Percentiles rank a stretch among this genome's conserved stretches.
Conservation (phyloP, 2,797 vertebrate species). For the Sciurus vulgaris region DNA sequence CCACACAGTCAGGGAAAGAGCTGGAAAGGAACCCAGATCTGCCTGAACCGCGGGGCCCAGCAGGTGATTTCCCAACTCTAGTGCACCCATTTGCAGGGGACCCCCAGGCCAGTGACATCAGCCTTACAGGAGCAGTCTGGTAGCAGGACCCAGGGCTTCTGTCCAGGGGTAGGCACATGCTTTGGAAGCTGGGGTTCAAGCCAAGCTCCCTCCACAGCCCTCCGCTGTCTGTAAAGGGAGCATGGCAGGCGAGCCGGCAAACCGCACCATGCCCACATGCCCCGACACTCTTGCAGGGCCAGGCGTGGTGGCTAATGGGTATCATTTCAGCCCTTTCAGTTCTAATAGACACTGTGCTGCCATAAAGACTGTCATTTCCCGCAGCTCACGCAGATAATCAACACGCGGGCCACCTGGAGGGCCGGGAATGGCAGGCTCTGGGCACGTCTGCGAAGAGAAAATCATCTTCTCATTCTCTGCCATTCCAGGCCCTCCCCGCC, state of each 20-base stretch:
- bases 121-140: not conserved
- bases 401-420: not conserved
- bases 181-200: not conserved
- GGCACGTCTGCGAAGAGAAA: not conserved
- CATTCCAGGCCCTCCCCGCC: not conserved
- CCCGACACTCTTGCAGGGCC: not conserved
- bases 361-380: conserved; percentile 72
- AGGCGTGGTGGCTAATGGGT: conserved; percentile 23
- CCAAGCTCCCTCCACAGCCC: not conserved
- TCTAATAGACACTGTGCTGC: conserved; percentile 54
- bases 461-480: not conserved
- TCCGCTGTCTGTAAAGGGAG: not conserved
- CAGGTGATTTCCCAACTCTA: not conserved
- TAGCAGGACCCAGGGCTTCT: not conserved
- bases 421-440: not conserved
- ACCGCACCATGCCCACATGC: not conserved
- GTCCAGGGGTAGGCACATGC: fast-evolving
- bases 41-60: not conserved
- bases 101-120: not conserved
- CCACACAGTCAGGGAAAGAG: not conserved
- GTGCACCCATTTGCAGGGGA: not conserved
- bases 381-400: not conserved
- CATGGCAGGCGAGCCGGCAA: not conserved
- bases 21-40: not conserved
- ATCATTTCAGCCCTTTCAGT: conserved; percentile 66